phyloP scores from a whole-genome alignment of 2,113 vertebrate species.

The Setophaga coronata region DNA sequence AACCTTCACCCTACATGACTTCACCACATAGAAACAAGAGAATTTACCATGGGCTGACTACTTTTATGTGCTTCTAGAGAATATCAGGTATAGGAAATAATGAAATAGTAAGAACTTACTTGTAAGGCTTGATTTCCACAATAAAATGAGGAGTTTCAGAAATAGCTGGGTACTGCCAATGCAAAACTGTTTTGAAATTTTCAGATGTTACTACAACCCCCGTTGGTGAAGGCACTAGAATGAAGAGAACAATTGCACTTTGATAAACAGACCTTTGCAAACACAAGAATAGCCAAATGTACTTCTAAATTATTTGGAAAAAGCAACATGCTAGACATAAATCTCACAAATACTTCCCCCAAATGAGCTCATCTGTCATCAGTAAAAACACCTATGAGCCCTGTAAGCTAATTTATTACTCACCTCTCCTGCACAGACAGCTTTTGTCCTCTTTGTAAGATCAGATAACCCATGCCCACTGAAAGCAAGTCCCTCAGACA shows the following conservation, averaged over 20 bases:
- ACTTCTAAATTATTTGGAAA: not conserved
- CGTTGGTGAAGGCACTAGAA: conserved; percentile 64
- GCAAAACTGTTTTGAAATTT: conserved; percentile 45
- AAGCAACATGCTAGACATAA: not conserved
- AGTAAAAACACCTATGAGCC: not conserved
- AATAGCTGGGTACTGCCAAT: conserved; percentile 57
- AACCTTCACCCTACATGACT: not conserved
- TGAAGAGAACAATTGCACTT: not conserved
- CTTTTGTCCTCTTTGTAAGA: not conserved
- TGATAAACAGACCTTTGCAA: not conserved
- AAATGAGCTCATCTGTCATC: not conserved
- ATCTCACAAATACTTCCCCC: not conserved
- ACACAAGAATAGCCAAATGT: not conserved
- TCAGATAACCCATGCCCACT: not conserved
- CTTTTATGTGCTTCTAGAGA: not conserved
- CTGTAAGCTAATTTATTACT: not conserved
- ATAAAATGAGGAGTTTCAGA: conserved; percentile 39
- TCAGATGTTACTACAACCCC: conserved; percentile 31
- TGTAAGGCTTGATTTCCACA: conserved; percentile 62
- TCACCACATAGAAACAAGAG: not conserved
- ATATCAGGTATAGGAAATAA: not conserved
- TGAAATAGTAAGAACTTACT: conserved; percentile 56
- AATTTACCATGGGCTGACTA: not conserved
- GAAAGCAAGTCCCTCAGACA: not conserved
- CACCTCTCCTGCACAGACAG: not conserved